Evolutionary conservation across 2,113 vertebrate species (phyloP).

Genomic region (Ammodytes dubius): DNA sequence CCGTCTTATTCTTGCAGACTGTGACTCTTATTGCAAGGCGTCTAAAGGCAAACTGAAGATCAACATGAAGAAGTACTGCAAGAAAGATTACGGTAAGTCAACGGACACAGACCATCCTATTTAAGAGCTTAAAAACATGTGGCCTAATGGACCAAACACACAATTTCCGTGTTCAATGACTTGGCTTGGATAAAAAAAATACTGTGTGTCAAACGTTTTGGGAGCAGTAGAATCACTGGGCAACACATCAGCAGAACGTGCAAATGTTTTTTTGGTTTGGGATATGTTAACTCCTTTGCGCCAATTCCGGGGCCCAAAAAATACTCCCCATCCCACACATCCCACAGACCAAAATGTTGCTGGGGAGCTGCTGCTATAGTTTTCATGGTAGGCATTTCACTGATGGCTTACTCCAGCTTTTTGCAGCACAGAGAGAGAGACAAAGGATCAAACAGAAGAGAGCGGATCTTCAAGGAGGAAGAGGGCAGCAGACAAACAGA

Average conservation of each 20-base stretch:
- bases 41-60: constrained; percentile 99
- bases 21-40: constrained; percentile 98
- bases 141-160: constrained; percentile 22
- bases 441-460: constrained; percentile 76
- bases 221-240: background rate
- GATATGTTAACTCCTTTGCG: background rate
- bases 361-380: constrained; percentile 46
- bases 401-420: constrained; percentile 78
- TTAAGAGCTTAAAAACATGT: constrained; percentile 42
- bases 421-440: constrained; percentile 52
- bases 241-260: background rate
- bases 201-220: background rate
- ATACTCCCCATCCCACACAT: constrained; percentile 5
- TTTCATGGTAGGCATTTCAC: constrained; percentile 55
- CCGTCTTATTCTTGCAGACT: constrained; percentile 84
- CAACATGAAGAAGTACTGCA: constrained; percentile 99
- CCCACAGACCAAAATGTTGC: constrained; percentile 10
- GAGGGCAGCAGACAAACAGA: constrained; percentile 44
- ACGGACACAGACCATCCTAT: background rate
- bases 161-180: background rate
- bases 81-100: constrained; percentile 98
- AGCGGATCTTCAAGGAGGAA: constrained; percentile 56
- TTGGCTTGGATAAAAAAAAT: constrained; percentile 2
- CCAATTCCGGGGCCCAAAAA: background rate
- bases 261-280: background rate